Base-by-base conservation (phyloP, 1,140 invertebrate species). In the Cheumatopsyche charites region DNA sequence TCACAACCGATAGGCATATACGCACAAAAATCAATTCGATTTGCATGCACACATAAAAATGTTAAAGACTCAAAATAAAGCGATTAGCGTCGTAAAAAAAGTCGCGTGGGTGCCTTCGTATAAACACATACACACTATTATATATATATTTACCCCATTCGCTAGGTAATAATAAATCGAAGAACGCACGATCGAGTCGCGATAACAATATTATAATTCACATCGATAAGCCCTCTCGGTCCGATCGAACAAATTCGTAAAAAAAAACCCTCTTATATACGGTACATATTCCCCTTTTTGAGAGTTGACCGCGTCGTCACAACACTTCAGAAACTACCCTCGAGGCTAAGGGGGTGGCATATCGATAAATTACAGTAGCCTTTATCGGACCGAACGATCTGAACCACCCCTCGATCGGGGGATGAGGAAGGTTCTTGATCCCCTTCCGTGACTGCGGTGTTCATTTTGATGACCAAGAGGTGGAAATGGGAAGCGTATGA, bases 401-500 rank as follows among this genome's bases (percentile, higher is more conserved):
- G 69, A 45, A 70, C 55, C 43, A 66, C 62, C 36, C 36, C 65
- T 52, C 47, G 47, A 19, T 19, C 7, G 15, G 15, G 15, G 47
- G 13, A 19, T 3, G 55, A 23, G 55, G 41, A 15, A 19, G 15
- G 47, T 75, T 75, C 67, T 75, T 70, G 73, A 75, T 72, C 36
- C 25, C 62, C 67, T 72, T 75, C 67, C 73, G 73, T 75, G 73
- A 71, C 73, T 71, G 29, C 45, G 67, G 73, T 72, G 73, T 75
- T 75, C 70, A 71, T 75, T 47, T 75, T 70, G 73, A 72, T 72
- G 73, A 72, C 71, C 73, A 45, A 70, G 62, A 66, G 29, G 55
- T 67, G 41, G 58, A 62, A 73, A 65, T 29, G 19, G 62, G 68
- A 36, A 36, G 29, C 19, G 26, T 19, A 43, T 17, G 21, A 43